Percentiles rank a stretch among this genome's conserved stretches.
Conservation (phyloP, 2,113 vertebrate genomes). For the Atrichornis clamosus region DNA sequence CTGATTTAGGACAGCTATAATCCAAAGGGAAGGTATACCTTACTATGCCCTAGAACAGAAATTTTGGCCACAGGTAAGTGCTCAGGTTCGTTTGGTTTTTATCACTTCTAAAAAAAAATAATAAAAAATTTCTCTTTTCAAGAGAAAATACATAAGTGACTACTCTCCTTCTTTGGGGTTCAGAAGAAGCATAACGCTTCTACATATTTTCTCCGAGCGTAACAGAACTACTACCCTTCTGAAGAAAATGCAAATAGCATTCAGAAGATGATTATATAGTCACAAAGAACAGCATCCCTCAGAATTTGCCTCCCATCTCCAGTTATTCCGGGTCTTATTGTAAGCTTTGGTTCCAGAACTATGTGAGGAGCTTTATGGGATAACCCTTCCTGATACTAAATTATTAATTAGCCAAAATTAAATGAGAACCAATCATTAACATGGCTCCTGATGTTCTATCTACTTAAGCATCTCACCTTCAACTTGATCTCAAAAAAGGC, state of each 20-base stretch:
- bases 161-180: neutral
- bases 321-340: neutral
- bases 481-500: neutral
- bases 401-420: neutral
- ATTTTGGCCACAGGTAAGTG: neutral
- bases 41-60: neutral
- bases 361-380: neutral
- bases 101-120: neutral
- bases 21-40: neutral
- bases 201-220: neutral
- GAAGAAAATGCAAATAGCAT: neutral
- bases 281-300: neutral
- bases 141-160: neutral
- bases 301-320: neutral
- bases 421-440: neutral
- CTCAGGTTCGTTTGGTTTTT: neutral
- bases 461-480: neutral
- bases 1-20: neutral
- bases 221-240: neutral
- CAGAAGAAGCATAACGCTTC: neutral
- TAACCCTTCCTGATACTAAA: neutral
- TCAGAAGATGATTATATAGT: neutral
- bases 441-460: neutral
- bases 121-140: neutral
- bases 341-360: neutral